Percentiles rank a stretch among this genome's conserved stretches.
Conservation (phyloP, 2,888 invertebrate genomes). For the Callyntrura sp. region DNA sequence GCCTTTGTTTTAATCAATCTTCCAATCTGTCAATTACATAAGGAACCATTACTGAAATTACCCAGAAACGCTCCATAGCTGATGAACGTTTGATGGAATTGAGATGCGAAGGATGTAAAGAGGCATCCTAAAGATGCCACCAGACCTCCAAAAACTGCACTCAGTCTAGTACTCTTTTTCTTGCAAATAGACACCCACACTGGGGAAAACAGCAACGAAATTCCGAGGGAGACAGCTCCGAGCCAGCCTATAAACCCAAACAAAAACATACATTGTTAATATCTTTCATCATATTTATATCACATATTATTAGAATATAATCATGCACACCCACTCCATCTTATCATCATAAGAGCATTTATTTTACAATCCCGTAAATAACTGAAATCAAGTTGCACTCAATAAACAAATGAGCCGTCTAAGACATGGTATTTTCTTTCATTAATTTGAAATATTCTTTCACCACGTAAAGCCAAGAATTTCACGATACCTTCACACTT, state of each 20-base stretch:
- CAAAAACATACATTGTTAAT: slow-evolving; percentile 85
- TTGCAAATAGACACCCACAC: slow-evolving; percentile 93
- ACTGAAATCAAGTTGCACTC: too few species aligned
- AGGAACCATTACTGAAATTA: slow-evolving; percentile 58
- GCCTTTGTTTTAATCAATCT: background rate
- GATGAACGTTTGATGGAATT: slow-evolving; percentile 86
- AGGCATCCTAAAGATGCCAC: slow-evolving; percentile 88
- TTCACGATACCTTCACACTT: too few species aligned
- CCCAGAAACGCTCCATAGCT: slow-evolving; percentile 86
- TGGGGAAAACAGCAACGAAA: slow-evolving; percentile 92
- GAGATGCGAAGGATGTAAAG: slow-evolving; percentile 86
- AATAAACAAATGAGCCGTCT: too few species aligned
- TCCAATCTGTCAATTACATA: background rate
- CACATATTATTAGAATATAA: too few species aligned
- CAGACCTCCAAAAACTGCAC: slow-evolving; percentile 88
- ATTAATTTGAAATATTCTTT: background rate
- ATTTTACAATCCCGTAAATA: too few species aligned
- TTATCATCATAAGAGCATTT: too few species aligned
- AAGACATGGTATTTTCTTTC: background rate
- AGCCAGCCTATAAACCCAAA: slow-evolving; percentile 89
- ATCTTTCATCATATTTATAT: background rate
- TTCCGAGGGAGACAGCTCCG: slow-evolving; percentile 92
- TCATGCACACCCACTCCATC: too few species aligned
- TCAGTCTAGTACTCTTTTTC: slow-evolving; percentile 83
- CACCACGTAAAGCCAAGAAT: too few species aligned